Conservation (phyloP, 2,797 vertebrate genomes). For the Dermochelys coriacea region DNA sequence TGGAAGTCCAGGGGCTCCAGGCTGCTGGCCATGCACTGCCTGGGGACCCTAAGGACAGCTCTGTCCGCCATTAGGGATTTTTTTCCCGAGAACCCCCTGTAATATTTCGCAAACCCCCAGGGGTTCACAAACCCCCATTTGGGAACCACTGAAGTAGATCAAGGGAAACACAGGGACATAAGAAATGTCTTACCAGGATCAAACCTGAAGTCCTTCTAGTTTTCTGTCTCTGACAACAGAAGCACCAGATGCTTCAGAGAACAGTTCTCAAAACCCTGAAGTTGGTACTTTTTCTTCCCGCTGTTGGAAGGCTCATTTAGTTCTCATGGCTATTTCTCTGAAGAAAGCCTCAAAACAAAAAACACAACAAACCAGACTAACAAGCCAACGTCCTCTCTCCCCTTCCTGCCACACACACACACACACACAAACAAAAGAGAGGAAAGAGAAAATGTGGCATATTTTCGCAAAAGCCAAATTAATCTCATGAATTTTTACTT, state of each 20-base stretch:
- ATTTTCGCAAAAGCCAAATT: neutral
- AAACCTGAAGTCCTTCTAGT: neutral
- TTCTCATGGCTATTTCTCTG: neutral
- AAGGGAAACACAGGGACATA: neutral
- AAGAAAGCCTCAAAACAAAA: neutral
- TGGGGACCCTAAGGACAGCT: too few relatives aligned
- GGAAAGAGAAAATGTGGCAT: neutral
- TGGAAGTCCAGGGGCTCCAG: too few relatives aligned
- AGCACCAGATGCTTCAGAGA: neutral
- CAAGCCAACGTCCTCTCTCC: neutral
- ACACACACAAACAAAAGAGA: neutral
- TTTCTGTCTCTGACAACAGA: neutral
- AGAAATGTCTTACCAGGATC: neutral
- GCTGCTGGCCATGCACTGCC: too few relatives aligned
- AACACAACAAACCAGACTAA: neutral
- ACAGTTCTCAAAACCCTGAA: neutral
- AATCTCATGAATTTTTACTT: slow-evolving; percentile 21
- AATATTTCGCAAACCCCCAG: too few relatives aligned
- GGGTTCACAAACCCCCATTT: too few relatives aligned
- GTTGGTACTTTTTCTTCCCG: neutral
- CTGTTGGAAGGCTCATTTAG: neutral
- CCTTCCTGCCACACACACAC: too few relatives aligned
- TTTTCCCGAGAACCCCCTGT: too few relatives aligned
- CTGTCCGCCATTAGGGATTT: too few relatives aligned
- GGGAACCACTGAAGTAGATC: too few relatives aligned